Base-by-base conservation (phyloP, 2,113 vertebrate species). In the Lucifuga dentata region DNA sequence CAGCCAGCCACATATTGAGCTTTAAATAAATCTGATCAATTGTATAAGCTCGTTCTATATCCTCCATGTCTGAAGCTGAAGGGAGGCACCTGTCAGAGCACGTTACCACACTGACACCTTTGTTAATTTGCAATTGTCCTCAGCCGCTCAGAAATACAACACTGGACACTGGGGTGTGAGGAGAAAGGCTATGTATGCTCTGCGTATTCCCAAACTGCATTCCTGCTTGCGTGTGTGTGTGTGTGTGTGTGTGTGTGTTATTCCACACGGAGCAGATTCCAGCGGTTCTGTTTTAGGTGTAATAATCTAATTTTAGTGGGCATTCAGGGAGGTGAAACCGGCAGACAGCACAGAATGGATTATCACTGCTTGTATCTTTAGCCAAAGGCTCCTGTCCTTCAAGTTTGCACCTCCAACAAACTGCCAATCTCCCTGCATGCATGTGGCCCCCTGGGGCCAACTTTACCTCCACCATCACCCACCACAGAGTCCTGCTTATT, bases 291-390 rank as follows among this genome's bases (percentile, higher is more conserved):
- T 83, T 91, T 91, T 84, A 85, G 84, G 88, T 85, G 84, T 81
- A 91, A 91, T 91, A 84, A 86, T 90, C 90, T 92, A 90, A 91
- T 89, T 91, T 93, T 91, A 91, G 89, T 90, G 86, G 63, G 73
- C 67, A 12, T 51, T 36, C 43, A 75, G 3, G 62, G 72, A 81
- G 73, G 80, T 76, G 76, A 60, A 81, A 57, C 83, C 78, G 75
- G 67, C 86, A 80, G 59, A 78, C 80, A 68, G 73, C 78, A 77
- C 77, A 90, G 80, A 87, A 78, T 66, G 85, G 81, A 91, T 89
- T 88, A 87, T 81, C 64, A 5, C 84, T 29, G 76, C 65, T 78
- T 63, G 80, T 86, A 85, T 91, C 87, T 91, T 87, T 88, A 86
- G 78, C 83, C 70, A 58, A 83, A 77, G 78, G 78, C 60, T 68